Evolutionary conservation across 2,113 vertebrate species (phyloP), one percentile per base, ranked within the genome.

Genomic region (Myiozetetes cayanensis): DNA sequence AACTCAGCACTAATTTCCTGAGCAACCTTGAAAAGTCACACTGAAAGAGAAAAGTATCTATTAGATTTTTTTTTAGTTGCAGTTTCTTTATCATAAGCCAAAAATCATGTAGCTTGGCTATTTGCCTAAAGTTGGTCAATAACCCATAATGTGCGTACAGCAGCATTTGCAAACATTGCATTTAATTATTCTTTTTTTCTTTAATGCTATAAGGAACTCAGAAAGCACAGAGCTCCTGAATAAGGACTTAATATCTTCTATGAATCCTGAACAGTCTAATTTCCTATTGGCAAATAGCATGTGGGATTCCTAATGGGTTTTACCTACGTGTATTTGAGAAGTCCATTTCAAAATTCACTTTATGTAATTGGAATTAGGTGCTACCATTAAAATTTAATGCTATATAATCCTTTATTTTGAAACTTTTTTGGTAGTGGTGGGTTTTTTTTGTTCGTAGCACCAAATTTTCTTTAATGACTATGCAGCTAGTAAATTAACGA

Each of bases 91-190:
- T 61, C 3, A 0, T 83, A 81, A 86, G 21, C 35, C 35, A 87
- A 92, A 92, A 79, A 71, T 53, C 19, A 83, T 76, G 49, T 18
- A 47, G 4, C 8, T 70, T 77, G 56, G 13, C 59, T 56, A 28
- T 78, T 91, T 94, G 30, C 71, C 85, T 94, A 81, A 89, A 50
- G 62, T 85, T 20, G 92, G 43, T 33, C 83, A 87, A 56, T 95
- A 73, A 95, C 84, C 22, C 12, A 39, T 14, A 23, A n/a, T 58
- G 19, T 53, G 13, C 33, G 41, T 73, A 27, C 4, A 72, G 27
- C 7, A 81, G 39, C 35, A 62, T 70, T 90, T 85, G 30, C 5
- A 87, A 91, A 94, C 30, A 37, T 25, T 62, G 13, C 14, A 85
- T 27, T 39, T 80, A 78, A 79, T 85, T 89, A 21, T 65, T 87